Evolutionary conservation across 2,888 invertebrate genomes (phyloP), one percentile per base, ranked within the genome.

Genomic region (Aethes cnicana): DNA sequence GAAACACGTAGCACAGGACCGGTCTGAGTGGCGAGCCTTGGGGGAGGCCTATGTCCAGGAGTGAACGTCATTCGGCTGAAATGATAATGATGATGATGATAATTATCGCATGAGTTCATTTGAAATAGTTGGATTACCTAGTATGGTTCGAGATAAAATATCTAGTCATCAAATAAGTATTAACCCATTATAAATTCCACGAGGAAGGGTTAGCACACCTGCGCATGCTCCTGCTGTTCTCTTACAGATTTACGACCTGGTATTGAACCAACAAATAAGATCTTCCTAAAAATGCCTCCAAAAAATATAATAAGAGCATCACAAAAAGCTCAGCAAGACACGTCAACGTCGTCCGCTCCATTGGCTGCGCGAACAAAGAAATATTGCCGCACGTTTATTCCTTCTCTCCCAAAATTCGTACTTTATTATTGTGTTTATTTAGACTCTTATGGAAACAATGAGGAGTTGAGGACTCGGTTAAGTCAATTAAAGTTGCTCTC

Each of bases 181-280:
- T 12, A 30, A 37, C 32, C 32, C 39, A 16, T 44, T 50, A 53
- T 58, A 61, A 59, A 63, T 61, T 62, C 59, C 56, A 62, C 58
- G 50, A 55, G 64, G 70, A 85, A 84, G 83, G 86, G 84, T 83
- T 84, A 77, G 74, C 74, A 76, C 88, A 87, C 86, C 88, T 87
- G 87, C 85, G 63, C 64, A 72, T 77, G 76, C 77, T 74, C 74
- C 69, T 73, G 77, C 77, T 74, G 76, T 81, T 75, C 69, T 68
- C 67, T 67, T 62, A 69, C 76, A 83, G 83, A 88, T 87, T 89
- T 87, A 88, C 81, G 84, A 81, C 77, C 81, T 74, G 77, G 83
- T 83, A 86, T 78, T 80, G 84, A 83, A 70, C 77, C 81, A 85
- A 87, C 84, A 86, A 88, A 88, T 86, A 80, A 84, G 81, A 81